Base-by-base conservation (phyloP, 2,888 invertebrate species). In the Caenorhabditis doughertyi region DNA sequence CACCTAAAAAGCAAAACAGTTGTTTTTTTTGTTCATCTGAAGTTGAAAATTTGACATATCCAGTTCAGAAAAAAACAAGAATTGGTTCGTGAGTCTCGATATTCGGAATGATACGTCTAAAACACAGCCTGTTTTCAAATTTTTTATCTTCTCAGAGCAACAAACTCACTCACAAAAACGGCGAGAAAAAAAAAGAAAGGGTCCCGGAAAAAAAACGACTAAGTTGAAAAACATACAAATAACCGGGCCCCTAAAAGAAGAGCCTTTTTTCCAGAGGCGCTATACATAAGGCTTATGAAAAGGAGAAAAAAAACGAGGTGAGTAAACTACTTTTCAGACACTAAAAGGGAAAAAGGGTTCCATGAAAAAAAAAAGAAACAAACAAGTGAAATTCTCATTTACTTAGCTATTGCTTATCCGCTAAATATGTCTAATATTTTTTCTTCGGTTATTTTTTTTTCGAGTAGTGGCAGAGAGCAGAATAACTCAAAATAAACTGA, bases 351-450 rank as follows among this genome's bases (percentile, higher is more conserved):
- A 47, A 47, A 47, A 23, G 56, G 73, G 55, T 64, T 64, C 55
- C 27, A 39, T 16, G 56, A 68, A 42, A 47, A 56, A 49, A 47
- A 68, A 32, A 67, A 53, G 27, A 68, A 77, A 58, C 60, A 68
- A 77, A 77, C 68, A 77, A 68, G 77, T 68, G 27, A 53, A 68
- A 77, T 76, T 77, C 68, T 77, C 77, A 77, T 77, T 76, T 77
- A 70, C 77, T 77, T 62, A 62, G 68, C 68, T 68, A 77, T 62
- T 77, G 32, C 62, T 70, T 42, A 62, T 58, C 76, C 53, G 60
- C 18, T 60, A 77, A 70, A 62, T 68, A 44, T 55, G 62, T 44
- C 44, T 77, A 51, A 56, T 68, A 58, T 74, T 67, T 67, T 67
- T 76, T 74, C 16, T 25, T 35, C 5, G 51, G n/a, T n/a, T n/a